These are phyloP conservation scores for Xanthia icteritia DNA, from an alignment of 2,888 invertebrate species.

Conservation along the genomic window DNA sequence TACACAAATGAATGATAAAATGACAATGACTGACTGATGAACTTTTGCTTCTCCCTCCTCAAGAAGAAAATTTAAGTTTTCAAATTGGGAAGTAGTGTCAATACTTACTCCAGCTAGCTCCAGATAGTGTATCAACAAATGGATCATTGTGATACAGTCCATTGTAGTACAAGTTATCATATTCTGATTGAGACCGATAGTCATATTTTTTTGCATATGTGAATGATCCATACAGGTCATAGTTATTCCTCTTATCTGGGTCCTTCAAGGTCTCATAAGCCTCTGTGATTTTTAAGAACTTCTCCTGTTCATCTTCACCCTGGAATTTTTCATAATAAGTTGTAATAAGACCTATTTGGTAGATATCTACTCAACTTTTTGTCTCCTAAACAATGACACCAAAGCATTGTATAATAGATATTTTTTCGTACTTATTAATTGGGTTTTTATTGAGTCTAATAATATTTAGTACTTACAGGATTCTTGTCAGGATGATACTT, in stretches of 20 bases:
- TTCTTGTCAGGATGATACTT: slow-evolving; percentile 94
- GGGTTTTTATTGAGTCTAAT: background rate
- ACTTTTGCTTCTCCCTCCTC: background rate
- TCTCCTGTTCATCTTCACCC: slow-evolving; percentile 93
- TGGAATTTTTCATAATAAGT: slow-evolving; percentile 73
- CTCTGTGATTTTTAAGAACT: slow-evolving; percentile 94
- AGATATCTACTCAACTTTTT: background rate
- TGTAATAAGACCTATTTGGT: background rate
- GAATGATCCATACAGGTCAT: slow-evolving; percentile 95
- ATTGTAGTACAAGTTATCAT: slow-evolving; percentile 96
- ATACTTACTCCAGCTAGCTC: slow-evolving; percentile 93
- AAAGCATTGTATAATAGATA: background rate
- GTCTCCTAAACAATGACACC: background rate
- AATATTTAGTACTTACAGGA: slow-evolving; percentile 81
- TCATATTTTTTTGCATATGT: slow-evolving; percentile 89
- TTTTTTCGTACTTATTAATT: background rate
- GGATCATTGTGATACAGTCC: slow-evolving; percentile 97
- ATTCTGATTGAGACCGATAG: slow-evolving; percentile 90
- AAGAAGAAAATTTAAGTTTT: background rate
- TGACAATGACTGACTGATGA: background rate
- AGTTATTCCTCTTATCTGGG: slow-evolving; percentile 93
- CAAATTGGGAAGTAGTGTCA: background rate
- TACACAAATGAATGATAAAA: background rate
- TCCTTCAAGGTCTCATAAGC: slow-evolving; percentile 97
- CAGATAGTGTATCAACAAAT: slow-evolving; percentile 94